These are phyloP conservation scores for Pectinophora gossypiella DNA, from an alignment of 1,140 invertebrate genomes.

Conservation along the genomic window DNA sequence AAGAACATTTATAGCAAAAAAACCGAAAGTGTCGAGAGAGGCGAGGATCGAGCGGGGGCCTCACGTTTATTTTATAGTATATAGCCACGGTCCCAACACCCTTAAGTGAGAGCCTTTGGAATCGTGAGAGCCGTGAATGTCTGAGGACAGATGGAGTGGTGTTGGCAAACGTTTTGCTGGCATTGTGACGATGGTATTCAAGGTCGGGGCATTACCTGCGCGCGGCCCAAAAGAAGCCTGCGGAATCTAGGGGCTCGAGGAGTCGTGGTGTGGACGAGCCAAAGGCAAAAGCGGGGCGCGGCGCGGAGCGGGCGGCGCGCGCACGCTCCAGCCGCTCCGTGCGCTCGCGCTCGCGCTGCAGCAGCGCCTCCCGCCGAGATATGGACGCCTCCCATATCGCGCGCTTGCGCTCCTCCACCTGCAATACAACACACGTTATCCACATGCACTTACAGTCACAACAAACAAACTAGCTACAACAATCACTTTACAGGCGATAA, in stretches of 20 bases:
- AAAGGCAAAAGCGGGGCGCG: conserved; percentile 87
- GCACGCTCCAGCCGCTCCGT: conserved; percentile 89
- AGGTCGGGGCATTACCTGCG: too few species aligned
- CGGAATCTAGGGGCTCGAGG: conserved; percentile 87
- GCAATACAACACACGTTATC: conserved; percentile 31
- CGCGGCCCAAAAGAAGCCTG: conserved; percentile 87
- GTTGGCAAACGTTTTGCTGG: too few species aligned
- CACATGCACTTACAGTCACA: too few species aligned
- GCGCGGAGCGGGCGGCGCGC: conserved; percentile 87
- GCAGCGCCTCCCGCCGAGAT: conserved; percentile 88
- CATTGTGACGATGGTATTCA: too few species aligned
- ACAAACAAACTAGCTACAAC: conserved; percentile 1
- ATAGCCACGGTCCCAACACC: too few species aligned
- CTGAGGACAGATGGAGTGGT: too few species aligned
- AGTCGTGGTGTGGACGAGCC: conserved; percentile 92
- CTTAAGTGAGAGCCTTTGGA: too few species aligned
- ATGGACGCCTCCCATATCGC: conserved; percentile 91
- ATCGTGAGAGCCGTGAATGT: too few species aligned
- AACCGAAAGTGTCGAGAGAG: too few species aligned
- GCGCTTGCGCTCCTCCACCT: conserved; percentile 91
- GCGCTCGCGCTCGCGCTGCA: conserved; percentile 89
- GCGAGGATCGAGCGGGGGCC: too few species aligned
- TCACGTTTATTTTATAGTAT: too few species aligned
- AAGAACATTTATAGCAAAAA: too few species aligned
- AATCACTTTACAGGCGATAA: conserved; percentile 10